A percentile compares a stretch with the other conserved stretches of the same genome.
These are phyloP conservation scores for Collichthys lucidus DNA, from an alignment of 2,113 vertebrate species.

Conservation along the genomic window DNA sequence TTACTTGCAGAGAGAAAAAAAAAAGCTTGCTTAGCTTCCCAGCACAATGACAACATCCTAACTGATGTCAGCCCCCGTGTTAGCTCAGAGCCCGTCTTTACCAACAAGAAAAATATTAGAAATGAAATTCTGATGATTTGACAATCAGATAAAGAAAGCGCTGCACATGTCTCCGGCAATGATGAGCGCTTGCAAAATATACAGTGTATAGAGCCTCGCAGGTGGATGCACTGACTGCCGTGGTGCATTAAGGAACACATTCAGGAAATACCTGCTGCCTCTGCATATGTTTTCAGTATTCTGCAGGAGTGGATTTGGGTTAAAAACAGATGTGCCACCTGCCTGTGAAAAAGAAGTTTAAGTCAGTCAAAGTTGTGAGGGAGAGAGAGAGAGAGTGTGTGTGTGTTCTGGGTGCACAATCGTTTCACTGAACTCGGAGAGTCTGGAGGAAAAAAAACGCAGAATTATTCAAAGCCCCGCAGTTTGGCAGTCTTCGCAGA, in stretches of 20 bases:
- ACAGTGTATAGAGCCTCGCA: slow-evolving; percentile 23
- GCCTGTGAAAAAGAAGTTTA: slow-evolving; percentile 30
- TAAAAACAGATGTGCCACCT: slow-evolving; percentile 55
- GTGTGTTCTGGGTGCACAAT: slow-evolving; percentile 31
- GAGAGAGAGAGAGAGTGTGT: neutral
- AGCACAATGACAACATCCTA: slow-evolving; percentile 54
- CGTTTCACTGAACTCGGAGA: slow-evolving; percentile 39
- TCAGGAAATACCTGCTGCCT: slow-evolving; percentile 58
- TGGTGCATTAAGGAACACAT: slow-evolving; percentile 42
- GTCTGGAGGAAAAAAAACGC: slow-evolving; percentile 39
- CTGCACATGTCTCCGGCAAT: neutral
- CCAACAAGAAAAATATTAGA: slow-evolving; percentile 47
- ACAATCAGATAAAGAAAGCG: slow-evolving; percentile 52
- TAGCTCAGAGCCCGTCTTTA: slow-evolving; percentile 34
- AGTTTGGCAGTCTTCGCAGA: slow-evolving; percentile 40
- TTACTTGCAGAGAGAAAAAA: slow-evolving; percentile 28
- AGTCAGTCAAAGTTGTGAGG: slow-evolving; percentile 29
- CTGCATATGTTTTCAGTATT: slow-evolving; percentile 59
- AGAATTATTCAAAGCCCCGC: slow-evolving; percentile 52
- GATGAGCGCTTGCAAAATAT: slow-evolving; percentile 46
- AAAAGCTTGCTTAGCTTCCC: slow-evolving; percentile 58
- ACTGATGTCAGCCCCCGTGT: slow-evolving; percentile 47
- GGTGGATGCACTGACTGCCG: slow-evolving; percentile 45
- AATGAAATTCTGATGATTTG: slow-evolving; percentile 65
- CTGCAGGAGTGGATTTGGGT: slow-evolving; percentile 17